Evolutionary conservation across 2,888 invertebrate species (phyloP).

Genomic region (Cordilura impudica): DNA sequence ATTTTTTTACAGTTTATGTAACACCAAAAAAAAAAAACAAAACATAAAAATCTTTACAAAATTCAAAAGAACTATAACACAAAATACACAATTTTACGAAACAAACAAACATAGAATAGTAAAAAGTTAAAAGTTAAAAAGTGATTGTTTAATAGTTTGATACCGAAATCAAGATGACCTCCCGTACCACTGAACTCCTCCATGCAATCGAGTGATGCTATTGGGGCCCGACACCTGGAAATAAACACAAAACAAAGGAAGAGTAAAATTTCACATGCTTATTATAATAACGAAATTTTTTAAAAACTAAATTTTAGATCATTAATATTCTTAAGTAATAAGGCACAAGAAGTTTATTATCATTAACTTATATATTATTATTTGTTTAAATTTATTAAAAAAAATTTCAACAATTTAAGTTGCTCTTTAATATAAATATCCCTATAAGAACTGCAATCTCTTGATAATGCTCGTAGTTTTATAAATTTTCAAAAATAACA

Average conservation of each 20-base stretch:
- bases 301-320: not conserved
- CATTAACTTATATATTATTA: too few relatives aligned
- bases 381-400: not conserved
- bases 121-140: conserved; percentile 66
- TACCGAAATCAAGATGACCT: conserved; percentile 79
- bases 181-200: conserved; percentile 90
- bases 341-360: too few relatives aligned
- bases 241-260: conserved; percentile 1
- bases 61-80: not conserved
- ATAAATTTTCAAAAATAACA: too few relatives aligned
- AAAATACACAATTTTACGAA: not conserved
- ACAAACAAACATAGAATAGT: conserved; percentile 15
- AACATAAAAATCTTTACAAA: not conserved
- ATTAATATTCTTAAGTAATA: too few relatives aligned
- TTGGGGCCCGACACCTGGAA: conserved; percentile 91
- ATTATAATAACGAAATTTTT: not conserved
- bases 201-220: conserved; percentile 95
- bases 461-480: too few relatives aligned
- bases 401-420: too few relatives aligned
- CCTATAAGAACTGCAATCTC: too few relatives aligned
- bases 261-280: not conserved
- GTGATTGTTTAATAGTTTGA: conserved; percentile 75
- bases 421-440: too few relatives aligned
- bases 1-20: too few relatives aligned
- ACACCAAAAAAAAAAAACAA: too few relatives aligned